Percentiles rank a stretch among this genome's conserved stretches.
These are phyloP conservation scores for Lophura nycthemera DNA, from an alignment of 2,113 vertebrate genomes.

Conservation along the genomic window DNA sequence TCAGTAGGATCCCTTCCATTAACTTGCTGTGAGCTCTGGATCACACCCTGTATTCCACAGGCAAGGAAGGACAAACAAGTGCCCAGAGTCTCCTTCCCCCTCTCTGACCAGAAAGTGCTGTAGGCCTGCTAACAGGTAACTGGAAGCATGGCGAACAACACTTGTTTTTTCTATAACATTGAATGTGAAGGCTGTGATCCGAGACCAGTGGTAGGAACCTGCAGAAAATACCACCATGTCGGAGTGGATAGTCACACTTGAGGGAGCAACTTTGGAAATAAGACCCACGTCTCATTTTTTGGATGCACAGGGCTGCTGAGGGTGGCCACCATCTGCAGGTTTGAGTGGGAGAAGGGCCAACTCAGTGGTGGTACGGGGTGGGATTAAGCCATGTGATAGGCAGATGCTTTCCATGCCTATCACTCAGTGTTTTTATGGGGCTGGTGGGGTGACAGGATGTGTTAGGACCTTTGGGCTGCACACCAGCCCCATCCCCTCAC, in stretches of 20 bases:
- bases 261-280: not conserved
- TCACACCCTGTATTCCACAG: not conserved
- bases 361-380: not conserved
- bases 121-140: not conserved
- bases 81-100: not conserved
- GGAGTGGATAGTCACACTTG: not conserved
- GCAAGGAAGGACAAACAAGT: not conserved
- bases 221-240: not conserved
- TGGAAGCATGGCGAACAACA: not conserved
- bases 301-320: fast-evolving
- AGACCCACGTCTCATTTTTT: not conserved
- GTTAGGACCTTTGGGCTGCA: not conserved
- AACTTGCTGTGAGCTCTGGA: not conserved
- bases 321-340: not conserved
- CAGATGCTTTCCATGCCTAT: not conserved
- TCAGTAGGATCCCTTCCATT: not conserved
- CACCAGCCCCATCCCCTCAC: not conserved
- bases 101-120: not conserved
- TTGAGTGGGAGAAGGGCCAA: not conserved
- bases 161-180: constrained; percentile 6
- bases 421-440: not conserved
- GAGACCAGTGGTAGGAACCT: not conserved
- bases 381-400: not conserved
- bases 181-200: not conserved
- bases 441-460: not conserved